Base-by-base conservation (phyloP, 2,797 vertebrate species). In the Mallotus villosus region DNA sequence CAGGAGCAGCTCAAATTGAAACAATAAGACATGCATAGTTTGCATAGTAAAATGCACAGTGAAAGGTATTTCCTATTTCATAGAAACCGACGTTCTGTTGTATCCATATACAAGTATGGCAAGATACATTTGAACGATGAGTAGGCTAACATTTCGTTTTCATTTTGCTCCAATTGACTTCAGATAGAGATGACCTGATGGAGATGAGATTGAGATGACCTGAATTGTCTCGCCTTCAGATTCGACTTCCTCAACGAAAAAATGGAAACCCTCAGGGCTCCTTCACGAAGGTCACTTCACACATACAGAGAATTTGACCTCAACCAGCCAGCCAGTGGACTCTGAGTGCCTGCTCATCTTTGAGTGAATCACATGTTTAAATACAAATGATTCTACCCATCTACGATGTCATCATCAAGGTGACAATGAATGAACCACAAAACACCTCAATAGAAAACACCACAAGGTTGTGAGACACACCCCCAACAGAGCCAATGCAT, bases 101-200 rank as follows among this genome's bases (percentile, higher is more conserved):
- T n/a, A 60, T 60, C 12, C 9, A 21, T 55, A 55, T 55, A 55
- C 1, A 6, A n/a, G 19, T 21, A 25, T 67, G 67, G 37, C 71
- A 9, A 27, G 17, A 59, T 49, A 58, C 46, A 46, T 79, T 65
- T 80, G 32, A 68, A 78, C 71, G 71, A 25, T 53, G 60, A 70
- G 16, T 16, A 27, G 16, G 16, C 19, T 32, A 61, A 14, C 11
- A 19, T 24, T 46, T 70, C 41, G 5, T 70, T 81, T 62, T 60
- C 24, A 73, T 80, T 55, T 74, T 86, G 83, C 78, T 83, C 66
- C 70, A 78, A 89, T 85, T 75, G 72, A 80, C 70, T 58, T 29
- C 86, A 86, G 69, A 37, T 76, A 76, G 78, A 29, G 75, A 59
- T 84, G 87, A 88, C 82, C 82, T 80, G 68, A 68, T 14, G 41